These are phyloP conservation scores for Chelidonichthys spinosus DNA, from an alignment of 2,797 vertebrate species.

Conservation along the genomic window DNA sequence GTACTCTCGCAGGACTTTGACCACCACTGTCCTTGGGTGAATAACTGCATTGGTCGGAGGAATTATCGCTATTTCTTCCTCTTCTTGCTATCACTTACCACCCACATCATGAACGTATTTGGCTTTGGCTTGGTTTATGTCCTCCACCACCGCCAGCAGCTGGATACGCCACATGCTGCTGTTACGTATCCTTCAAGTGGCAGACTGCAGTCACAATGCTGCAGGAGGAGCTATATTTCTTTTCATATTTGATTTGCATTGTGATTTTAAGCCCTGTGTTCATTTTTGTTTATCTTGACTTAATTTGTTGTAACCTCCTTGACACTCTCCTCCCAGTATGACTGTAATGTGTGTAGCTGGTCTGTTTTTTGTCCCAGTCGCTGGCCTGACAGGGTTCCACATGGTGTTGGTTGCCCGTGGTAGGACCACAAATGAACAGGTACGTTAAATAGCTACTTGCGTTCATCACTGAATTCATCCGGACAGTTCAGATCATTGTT, in stretches of 20 bases:
- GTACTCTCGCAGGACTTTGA: slow-evolving; percentile 91
- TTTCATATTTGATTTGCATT: background rate
- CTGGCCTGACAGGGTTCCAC: slow-evolving; percentile 96
- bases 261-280: background rate
- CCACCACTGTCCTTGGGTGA: slow-evolving; percentile 99
- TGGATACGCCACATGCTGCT: slow-evolving; percentile 89
- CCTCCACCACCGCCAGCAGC: slow-evolving; percentile 91
- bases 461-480: background rate
- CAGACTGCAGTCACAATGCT: background rate
- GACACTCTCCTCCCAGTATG: slow-evolving; percentile 85
- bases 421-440: slow-evolving; percentile 98
- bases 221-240: background rate
- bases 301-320: slow-evolving; percentile 52
- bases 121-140: slow-evolving; percentile 94
- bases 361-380: slow-evolving; percentile 96
- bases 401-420: slow-evolving; percentile 97
- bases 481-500: background rate
- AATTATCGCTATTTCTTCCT: slow-evolving; percentile 99
- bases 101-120: slow-evolving; percentile 95
- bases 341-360: slow-evolving; percentile 97
- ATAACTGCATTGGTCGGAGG: slow-evolving; percentile 97
- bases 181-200: slow-evolving; percentile 95
- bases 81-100: slow-evolving; percentile 94
- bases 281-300: background rate
- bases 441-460: slow-evolving; percentile 51